Percentiles rank a stretch among this genome's conserved stretches.
Conservation (phyloP, 1,140 invertebrate species). For the Chironomus striatipennis region DNA sequence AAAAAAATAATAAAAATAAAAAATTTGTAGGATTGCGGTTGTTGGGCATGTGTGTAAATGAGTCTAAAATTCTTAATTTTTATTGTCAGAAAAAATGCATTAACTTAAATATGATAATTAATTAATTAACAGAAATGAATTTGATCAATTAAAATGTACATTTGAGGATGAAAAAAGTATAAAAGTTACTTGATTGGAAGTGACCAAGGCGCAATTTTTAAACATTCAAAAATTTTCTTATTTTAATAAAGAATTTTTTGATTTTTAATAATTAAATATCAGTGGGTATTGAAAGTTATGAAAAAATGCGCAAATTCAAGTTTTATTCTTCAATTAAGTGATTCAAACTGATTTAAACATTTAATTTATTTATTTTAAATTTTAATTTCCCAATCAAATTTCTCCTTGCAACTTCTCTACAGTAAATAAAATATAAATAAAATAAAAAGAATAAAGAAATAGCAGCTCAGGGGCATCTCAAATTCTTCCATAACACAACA, state of each 20-base stretch:
- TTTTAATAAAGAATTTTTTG: no score
- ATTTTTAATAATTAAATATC: no score
- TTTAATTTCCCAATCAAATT: not conserved
- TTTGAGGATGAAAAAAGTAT: no score
- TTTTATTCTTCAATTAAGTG: constrained; percentile 2
- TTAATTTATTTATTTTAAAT: not conserved
- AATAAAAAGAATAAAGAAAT: constrained; percentile 29
- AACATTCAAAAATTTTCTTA: no score
- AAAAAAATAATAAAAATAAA: constrained; percentile 22
- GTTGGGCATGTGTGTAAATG: constrained; percentile 3
- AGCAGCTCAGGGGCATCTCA: constrained; percentile 38
- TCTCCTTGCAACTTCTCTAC: not conserved
- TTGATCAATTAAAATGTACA: no score
- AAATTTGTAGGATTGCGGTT: constrained; percentile 26
- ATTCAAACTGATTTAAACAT: not conserved
- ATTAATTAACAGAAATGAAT: no score
- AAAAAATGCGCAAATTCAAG: no score
- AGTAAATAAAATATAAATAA: not conserved
- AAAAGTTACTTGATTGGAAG: no score
- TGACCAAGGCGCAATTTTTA: no score
- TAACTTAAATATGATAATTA: no score
- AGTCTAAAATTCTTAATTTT: not conserved
- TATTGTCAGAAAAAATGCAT: not conserved
- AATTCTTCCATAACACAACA: constrained; percentile 38
- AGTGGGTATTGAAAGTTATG: no score